Base-by-base conservation (phyloP, 1,140 invertebrate species). In the Heliconius eleuchia region DNA sequence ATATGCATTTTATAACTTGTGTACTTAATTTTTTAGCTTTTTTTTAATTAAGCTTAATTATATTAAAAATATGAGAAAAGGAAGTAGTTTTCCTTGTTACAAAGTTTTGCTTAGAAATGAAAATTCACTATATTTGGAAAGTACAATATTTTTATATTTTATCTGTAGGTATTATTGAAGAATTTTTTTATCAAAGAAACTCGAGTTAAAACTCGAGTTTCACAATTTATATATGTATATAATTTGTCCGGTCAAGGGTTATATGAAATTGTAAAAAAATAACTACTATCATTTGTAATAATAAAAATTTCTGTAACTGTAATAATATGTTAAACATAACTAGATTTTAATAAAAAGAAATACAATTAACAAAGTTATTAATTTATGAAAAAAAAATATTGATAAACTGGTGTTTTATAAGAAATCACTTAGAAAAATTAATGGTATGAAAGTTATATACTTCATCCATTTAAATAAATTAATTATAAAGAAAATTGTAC, bases 211-310 rank as follows among this genome's bases (percentile, higher is more conserved):
- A 71, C 73, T 75, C 13, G 13, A 71, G 74, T 81, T 81, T 75
- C 75, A 50, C 73, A 50, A 71, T 80, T 76, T 78, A 82, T 78
- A 77, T 81, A 80, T 81, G 78, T 80, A 74, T 82, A 78, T 84
- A 83, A 80, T 82, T 83, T 19, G 18, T 19, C 87, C 89, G 88
- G 89, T 91, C 87, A 84, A 66, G 60, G 60, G 11, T 66, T 30
- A 30, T 30, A 18, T 30, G 3, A 23, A 57, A 23, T 23, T 23
- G 18, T 19, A 46, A 46, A 46, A 46, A 52, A 52, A 6, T 52
- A 19, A 19, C 50, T 52, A 18, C 50, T 52, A 19, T 52, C 50
- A 52, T 52, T 19, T 52, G 7, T 19, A 52, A 52, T 52, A 19
- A 19, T 52, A 19, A 52, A 52, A 6, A 7, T 6, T 8, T 19